These are phyloP conservation scores for Embidobia sp. DNA, from an alignment of 2,888 invertebrate genomes.

Conservation along the genomic window DNA sequence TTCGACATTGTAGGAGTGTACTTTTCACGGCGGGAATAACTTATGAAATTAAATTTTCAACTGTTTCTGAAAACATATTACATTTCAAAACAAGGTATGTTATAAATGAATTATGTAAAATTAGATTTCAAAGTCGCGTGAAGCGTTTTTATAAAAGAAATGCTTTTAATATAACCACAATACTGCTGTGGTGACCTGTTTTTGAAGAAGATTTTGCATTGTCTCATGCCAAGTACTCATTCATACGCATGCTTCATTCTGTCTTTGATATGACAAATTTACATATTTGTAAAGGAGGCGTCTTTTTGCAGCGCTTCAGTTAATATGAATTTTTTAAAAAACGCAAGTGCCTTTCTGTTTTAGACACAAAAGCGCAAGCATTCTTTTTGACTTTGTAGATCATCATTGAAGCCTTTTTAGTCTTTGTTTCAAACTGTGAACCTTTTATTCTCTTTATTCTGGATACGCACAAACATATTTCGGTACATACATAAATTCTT, in stretches of 20 bases:
- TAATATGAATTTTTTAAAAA: slow-evolving; percentile 27
- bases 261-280: slow-evolving; percentile 27
- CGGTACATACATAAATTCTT: no score
- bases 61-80: no score
- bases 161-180: neutral
- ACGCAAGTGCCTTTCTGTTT: slow-evolving; percentile 12
- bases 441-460: no score
- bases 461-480: no score
- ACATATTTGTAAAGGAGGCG: neutral
- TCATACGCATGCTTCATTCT: slow-evolving; percentile 5
- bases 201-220: slow-evolving; percentile 14
- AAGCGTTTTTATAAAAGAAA: no score
- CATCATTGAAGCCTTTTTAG: slow-evolving; percentile 20
- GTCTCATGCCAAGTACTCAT: slow-evolving; percentile 10
- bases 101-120: no score
- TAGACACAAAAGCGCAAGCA: slow-evolving; percentile 14
- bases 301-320: slow-evolving; percentile 15
- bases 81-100: no score
- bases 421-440: no score
- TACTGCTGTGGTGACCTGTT: slow-evolving; percentile 1
- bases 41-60: no score
- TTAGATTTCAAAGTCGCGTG: no score
- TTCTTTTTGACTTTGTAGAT: slow-evolving; percentile 25
- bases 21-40: no score
- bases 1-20: no score